Base-by-base conservation (phyloP, 2,888 invertebrate genomes). In the Macaria liturata region DNA sequence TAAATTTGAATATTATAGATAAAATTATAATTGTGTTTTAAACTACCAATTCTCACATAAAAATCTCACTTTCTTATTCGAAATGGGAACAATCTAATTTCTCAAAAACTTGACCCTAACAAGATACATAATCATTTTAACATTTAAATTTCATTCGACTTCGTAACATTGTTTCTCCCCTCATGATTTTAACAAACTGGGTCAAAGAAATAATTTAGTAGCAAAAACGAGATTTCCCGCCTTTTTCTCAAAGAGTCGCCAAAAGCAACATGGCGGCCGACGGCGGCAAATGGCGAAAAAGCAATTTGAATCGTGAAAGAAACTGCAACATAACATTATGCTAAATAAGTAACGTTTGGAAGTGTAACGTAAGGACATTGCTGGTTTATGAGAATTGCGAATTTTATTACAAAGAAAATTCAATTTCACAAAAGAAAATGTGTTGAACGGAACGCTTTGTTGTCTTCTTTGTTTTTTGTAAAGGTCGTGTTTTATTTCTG, bases 251-350 rank as follows among this genome's bases (percentile, higher is more conserved):
- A 58, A 46, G 32, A 48, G 45, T 48, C 55, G 44, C 59, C 55
- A 52, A 55, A 58, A 56, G 52, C 59, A 54, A 44, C 50, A 57
- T 49, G 54, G 55, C 32, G 51, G 32, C 46, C 34, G 4, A 6
- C 7, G 34, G 34, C 4, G 34, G 34, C 34, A 7, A 37, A 37
- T 6, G 34, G 7, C 34, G 20, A 20, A 20, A 59, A 59, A 54
- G 50, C 50, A 51, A 51, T 59, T 59, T 50, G 9, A 40, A 43
- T 40, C 40, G 46, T 9, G 42, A 53, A 4, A 49, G 9, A 47
- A 54, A 59, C 59, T 56, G 59, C 49, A 51, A 46, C 51, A 51
- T 55, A 46, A 56, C 49, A 52, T 55, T 60, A 60, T 60, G 55
- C 52, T 55, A 52, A 59, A 48, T 49, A 49, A 52, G 47, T 20